Evolutionary conservation across 2,113 vertebrate species (phyloP).

Genomic region (Genyomyrus donnyi): DNA sequence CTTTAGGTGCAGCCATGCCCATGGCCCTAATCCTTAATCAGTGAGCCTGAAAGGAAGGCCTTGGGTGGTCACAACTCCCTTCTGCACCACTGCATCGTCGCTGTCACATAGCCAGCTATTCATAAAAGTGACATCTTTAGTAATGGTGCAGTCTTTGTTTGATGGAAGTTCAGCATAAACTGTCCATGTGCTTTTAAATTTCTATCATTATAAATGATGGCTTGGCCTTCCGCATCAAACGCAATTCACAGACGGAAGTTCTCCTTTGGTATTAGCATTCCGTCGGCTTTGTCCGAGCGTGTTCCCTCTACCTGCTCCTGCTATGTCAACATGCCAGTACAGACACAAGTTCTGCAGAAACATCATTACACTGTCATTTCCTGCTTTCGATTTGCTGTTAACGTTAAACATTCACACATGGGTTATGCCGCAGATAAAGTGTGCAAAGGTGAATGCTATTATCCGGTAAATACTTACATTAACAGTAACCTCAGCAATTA

Average conservation of each 20-base stretch:
- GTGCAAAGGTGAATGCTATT: constrained; percentile 38
- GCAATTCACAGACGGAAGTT: not conserved
- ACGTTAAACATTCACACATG: constrained; percentile 38
- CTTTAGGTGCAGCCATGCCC: not conserved
- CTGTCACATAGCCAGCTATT: not conserved
- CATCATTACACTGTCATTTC: constrained; percentile 39
- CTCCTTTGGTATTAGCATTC: not conserved
- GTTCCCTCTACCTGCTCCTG: not conserved
- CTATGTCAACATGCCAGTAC: constrained; percentile 19
- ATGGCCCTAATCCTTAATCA: constrained; percentile 48
- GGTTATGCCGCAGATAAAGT: constrained; percentile 27
- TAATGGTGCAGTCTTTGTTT: not conserved
- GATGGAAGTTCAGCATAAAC: not conserved
- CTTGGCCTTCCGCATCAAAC: not conserved
- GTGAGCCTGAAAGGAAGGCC: constrained; percentile 34
- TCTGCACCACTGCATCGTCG: constrained; percentile 25
- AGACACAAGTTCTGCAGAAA: constrained; percentile 15
- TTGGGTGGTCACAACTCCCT: constrained; percentile 34
- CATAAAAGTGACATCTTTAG: not conserved
- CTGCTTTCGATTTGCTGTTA: constrained; percentile 38
- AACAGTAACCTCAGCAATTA: not conserved
- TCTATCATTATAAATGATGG: not conserved
- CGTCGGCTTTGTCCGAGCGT: not conserved
- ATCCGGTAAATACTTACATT: constrained; percentile 37
- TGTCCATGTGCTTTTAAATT: not conserved